Base-by-base conservation (phyloP, 2,888 invertebrate species). In the Polia nebulosa region DNA sequence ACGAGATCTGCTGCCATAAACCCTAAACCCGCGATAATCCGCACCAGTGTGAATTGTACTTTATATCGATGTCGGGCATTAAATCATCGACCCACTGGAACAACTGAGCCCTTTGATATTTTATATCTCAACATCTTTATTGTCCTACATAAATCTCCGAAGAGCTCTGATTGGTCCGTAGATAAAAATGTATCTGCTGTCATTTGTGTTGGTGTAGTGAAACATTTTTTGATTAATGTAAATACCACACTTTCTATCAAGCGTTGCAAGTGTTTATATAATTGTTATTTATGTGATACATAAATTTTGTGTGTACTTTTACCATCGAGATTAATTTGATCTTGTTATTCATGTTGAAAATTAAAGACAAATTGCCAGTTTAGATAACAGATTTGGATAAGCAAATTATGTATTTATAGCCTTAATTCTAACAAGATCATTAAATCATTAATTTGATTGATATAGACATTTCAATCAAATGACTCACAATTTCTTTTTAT, bases 101-200 rank as follows among this genome's bases (percentile, higher is more conserved):
- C 76, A 58, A 70, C 69, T 67, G 72, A 82, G 80, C 83, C 84
- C 84, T 85, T 83, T 84, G 86, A 89, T 88, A 90, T 88, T 89
- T 86, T 86, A 87, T 88, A 88, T 89, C 81, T 81, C 59, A 83
- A 89, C 85, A 88, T 87, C 87, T 90, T 88, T 87, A 90, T 88
- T 86, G 85, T 83, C 74, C 80, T 68, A 75, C 81, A 88, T 90
- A 90, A 90, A 91, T 91, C 88, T 89, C 60, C 71, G 72, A 79
- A 72, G 76, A 84, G 85, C 77, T 57, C 75, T 81, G 87, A 86
- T 87, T 85, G 75, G 73, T 41, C 52, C 72, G 51, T 56, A 69
- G 87, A 89, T 88, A 85, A 86, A 85, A 89, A 87, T 82, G 67
- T 77, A 85, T 85, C 70, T 76, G 60, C 75, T 69, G 71, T 76